Evolutionary conservation across 92 coral and sea anemone genomes (phyloP).

Genomic region (Siderastrea siderea): DNA sequence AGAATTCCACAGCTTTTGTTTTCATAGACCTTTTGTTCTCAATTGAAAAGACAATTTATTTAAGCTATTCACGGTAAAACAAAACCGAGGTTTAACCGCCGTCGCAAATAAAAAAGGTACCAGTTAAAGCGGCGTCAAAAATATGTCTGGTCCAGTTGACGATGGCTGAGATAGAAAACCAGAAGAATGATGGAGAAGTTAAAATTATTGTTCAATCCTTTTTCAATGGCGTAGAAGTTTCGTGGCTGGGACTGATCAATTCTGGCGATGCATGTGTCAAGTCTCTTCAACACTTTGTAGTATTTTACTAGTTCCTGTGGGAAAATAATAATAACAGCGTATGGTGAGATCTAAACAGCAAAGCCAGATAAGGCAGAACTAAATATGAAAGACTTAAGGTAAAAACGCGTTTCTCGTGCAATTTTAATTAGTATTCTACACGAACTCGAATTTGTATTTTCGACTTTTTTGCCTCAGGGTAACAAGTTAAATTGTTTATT

Average conservation of each 20-base stretch:
- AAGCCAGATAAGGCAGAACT: conserved; percentile 39
- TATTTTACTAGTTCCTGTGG: conserved; percentile 60
- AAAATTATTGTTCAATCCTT: background rate
- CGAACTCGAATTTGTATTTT: background rate
- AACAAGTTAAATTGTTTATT: conserved; percentile 23
- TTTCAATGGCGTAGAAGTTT: background rate
- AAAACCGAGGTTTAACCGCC: conserved; percentile 20
- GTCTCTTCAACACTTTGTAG: conserved; percentile 32
- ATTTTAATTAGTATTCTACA: background rate
- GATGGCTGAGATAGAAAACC: conserved; percentile 6
- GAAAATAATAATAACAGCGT: conserved; percentile 45
- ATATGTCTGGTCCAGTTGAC: background rate
- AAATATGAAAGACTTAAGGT: background rate
- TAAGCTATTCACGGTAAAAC: conserved; percentile 32
- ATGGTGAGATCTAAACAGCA: conserved; percentile 37
- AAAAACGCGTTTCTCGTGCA: background rate
- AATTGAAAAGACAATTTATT: conserved; percentile 46
- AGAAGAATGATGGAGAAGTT: background rate
- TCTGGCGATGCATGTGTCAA: conserved; percentile 32
- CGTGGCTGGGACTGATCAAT: background rate
- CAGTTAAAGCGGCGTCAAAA: conserved; percentile 1
- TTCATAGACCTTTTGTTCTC: conserved; percentile 30
- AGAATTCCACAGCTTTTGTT: conserved; percentile 58
- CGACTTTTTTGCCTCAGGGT: background rate
- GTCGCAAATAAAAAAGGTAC: conserved; percentile 1